A percentile compares a stretch with the other conserved stretches of the same genome.
These are phyloP conservation scores for Vanessa tameamea DNA, from an alignment of 1,140 invertebrate species.

Conservation along the genomic window DNA sequence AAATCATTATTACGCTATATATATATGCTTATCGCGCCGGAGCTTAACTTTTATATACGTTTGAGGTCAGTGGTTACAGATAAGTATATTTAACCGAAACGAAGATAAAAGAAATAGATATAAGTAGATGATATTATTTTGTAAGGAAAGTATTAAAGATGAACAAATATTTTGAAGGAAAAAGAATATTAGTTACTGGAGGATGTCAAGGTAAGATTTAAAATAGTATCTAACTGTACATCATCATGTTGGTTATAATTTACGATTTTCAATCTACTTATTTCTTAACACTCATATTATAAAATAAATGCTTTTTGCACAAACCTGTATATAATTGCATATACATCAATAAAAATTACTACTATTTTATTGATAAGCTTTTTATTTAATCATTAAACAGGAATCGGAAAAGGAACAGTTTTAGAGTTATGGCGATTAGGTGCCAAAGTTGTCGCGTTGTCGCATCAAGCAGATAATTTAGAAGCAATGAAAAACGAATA, in stretches of 20 bases:
- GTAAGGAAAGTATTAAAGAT: constrained; percentile 37
- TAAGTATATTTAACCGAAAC: constrained; percentile 15
- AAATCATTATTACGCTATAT: background rate
- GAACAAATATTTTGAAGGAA: constrained; percentile 66
- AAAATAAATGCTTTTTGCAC: too few species aligned
- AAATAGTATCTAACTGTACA: too few species aligned
- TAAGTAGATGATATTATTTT: background rate
- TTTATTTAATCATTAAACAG: constrained; percentile 63
- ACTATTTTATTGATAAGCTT: background rate
- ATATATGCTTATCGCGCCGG: background rate
- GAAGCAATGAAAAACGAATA: constrained; percentile 83
- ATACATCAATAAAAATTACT: background rate
- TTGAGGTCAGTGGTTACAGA: constrained; percentile 17
- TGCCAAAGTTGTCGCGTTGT: constrained; percentile 87
- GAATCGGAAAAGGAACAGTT: constrained; percentile 87
- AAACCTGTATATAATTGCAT: background rate
- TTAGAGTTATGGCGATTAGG: constrained; percentile 83
- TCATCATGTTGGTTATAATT: too few species aligned
- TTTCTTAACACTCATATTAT: too few species aligned
- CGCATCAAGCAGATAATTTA: constrained; percentile 84
- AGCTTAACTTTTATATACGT: background rate
- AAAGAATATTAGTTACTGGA: constrained; percentile 68
- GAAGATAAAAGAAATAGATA: constrained; percentile 6
- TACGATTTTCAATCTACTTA: background rate
- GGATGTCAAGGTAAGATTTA: constrained; percentile 61